Evolutionary conservation across 2,113 vertebrate genomes (phyloP).

Genomic region (Numida meleagris): DNA sequence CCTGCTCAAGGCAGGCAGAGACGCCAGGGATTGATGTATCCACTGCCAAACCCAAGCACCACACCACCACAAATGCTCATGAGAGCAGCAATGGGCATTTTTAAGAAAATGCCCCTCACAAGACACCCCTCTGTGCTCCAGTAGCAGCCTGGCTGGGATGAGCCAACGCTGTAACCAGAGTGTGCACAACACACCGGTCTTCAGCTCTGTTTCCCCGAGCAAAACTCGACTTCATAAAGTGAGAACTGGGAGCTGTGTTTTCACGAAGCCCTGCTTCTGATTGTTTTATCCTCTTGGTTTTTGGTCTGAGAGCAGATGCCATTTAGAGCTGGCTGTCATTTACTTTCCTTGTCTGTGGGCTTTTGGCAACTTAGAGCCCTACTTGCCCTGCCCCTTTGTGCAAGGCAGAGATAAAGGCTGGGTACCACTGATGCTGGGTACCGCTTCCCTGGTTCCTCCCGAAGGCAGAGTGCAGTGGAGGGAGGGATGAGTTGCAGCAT

Average conservation of each 20-base stretch:
- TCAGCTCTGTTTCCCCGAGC: neutral
- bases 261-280: neutral
- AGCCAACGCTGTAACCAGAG: neutral
- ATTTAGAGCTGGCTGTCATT: neutral
- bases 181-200: neutral
- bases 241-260: neutral
- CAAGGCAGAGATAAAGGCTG: neutral
- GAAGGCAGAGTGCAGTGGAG: neutral
- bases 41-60: neutral
- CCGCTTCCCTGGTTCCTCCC: rapidly evolving
- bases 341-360: neutral
- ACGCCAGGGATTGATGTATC: neutral
- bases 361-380: neutral
- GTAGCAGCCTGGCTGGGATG: neutral
- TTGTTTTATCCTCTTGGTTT: neutral
- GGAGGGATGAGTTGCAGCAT: neutral
- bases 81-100: neutral
- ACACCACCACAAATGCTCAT: neutral
- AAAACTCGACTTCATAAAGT: no score
- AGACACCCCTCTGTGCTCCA: neutral
- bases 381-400: neutral
- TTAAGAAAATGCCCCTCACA: neutral
- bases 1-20: neutral
- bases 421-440: neutral
- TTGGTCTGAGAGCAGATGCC: neutral